These are phyloP conservation scores for Siniperca knerii DNA, from an alignment of 2,113 vertebrate species.

Conservation along the genomic window DNA sequence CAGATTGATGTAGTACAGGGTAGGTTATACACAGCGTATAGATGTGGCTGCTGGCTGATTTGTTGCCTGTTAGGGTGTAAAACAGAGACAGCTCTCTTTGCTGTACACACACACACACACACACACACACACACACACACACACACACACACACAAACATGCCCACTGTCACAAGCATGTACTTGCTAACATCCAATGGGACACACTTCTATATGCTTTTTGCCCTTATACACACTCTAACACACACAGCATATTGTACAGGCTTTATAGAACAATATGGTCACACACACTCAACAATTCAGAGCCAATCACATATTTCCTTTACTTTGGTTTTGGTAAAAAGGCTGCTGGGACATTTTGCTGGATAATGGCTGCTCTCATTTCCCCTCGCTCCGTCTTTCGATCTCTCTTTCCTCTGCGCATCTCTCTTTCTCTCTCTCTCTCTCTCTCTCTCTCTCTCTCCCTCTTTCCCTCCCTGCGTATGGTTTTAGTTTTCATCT, in stretches of 20 bases:
- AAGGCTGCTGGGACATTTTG: constrained; percentile 54
- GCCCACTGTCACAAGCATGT: constrained; percentile 8
- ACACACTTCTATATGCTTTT: neutral
- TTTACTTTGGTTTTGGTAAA: constrained; percentile 58
- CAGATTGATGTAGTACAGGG: constrained; percentile 24
- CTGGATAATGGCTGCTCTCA: constrained; percentile 54
- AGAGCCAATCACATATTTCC: constrained; percentile 58
- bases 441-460: constrained; percentile 10
- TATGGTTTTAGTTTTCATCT: constrained; percentile 77
- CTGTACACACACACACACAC: constrained; percentile 10
- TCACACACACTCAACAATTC: constrained; percentile 21
- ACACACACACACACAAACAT: constrained; percentile 8
- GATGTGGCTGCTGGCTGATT: constrained; percentile 76
- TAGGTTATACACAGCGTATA: constrained; percentile 47
- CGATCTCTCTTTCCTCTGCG: constrained; percentile 32
- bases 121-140: constrained; percentile 15
- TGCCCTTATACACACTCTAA: neutral
- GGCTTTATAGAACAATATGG: neutral
- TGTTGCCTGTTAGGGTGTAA: constrained; percentile 72
- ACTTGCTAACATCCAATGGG: constrained; percentile 14
- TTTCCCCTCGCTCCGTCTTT: constrained; percentile 58
- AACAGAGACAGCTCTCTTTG: constrained; percentile 52
- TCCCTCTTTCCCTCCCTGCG: constrained; percentile 19
- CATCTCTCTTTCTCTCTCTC: constrained; percentile 7
- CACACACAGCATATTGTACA: neutral